phyloP scores from a whole-genome alignment of 2,888 invertebrate genomes.

The Trichopria drosophilae region DNA sequence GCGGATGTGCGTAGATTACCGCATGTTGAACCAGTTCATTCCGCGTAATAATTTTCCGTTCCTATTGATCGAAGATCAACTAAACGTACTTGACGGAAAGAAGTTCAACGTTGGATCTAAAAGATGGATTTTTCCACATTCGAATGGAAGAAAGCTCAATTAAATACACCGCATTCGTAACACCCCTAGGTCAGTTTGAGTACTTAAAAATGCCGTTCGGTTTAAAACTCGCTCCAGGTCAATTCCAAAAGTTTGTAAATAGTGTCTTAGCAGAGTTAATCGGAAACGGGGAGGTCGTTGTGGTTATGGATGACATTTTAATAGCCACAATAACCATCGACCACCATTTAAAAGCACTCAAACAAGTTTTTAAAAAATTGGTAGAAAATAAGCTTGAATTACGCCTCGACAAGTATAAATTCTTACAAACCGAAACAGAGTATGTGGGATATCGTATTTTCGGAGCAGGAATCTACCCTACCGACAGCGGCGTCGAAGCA shows the following conservation, averaged over 20 bases:
- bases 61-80: constrained; percentile 14
- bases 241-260: constrained; percentile 18
- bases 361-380: too few species aligned
- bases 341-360: too few species aligned
- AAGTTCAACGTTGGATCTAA: background rate
- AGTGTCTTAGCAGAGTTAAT: constrained; percentile 18
- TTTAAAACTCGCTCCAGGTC: constrained; percentile 13
- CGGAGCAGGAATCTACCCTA: too few species aligned
- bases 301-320: constrained; percentile 6
- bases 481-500: too few species aligned
- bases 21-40: background rate
- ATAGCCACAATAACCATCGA: constrained; percentile 3
- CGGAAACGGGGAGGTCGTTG: background rate
- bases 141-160: constrained; percentile 10
- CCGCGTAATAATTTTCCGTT: constrained; percentile 14
- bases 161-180: constrained; percentile 19
- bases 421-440: too few species aligned
- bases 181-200: constrained; percentile 23
- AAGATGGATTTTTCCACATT: constrained; percentile 13
- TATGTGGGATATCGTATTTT: too few species aligned
- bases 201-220: constrained; percentile 21
- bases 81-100: constrained; percentile 1
- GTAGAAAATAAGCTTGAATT: too few species aligned
- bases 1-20: too few species aligned
- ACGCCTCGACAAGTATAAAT: too few species aligned